A percentile compares a stretch with the other conserved stretches of the same genome.
Conservation (phyloP, 2,888 invertebrate genomes). For the Galerucella pusilla region DNA sequence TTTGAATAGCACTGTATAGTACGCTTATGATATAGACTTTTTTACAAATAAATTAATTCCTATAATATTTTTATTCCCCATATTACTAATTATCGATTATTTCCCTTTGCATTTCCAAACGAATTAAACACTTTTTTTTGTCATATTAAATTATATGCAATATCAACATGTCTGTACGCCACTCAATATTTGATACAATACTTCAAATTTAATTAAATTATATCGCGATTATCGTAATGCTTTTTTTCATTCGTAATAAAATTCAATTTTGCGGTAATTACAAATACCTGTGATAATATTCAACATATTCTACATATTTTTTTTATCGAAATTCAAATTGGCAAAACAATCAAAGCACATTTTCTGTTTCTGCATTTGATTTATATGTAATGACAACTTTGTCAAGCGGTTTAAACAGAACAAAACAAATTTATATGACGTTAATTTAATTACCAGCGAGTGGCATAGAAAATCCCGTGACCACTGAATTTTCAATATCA, state of each 20-base stretch:
- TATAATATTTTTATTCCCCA: too few relatives aligned
- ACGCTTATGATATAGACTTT: too few relatives aligned
- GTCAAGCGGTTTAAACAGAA: constrained; percentile 22
- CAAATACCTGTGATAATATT: not conserved
- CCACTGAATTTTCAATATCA: constrained; percentile 24
- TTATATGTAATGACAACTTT: constrained; percentile 24
- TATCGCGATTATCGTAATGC: not conserved
- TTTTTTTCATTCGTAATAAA: not conserved
- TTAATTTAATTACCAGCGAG: constrained; percentile 27
- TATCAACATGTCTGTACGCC: not conserved
- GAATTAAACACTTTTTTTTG: too few relatives aligned
- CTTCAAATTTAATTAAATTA: not conserved
- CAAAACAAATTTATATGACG: constrained; percentile 32
- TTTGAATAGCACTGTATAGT: too few relatives aligned
- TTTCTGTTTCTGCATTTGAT: constrained; percentile 27
- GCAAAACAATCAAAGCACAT: constrained; percentile 14
- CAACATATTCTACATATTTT: not conserved
- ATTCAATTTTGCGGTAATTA: not conserved
- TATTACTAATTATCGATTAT: too few relatives aligned
- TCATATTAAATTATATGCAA: not conserved
- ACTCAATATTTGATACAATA: not conserved
- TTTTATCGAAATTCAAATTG: constrained; percentile 7
- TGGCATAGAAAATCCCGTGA: constrained; percentile 14
- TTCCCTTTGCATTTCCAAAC: too few relatives aligned
- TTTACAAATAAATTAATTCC: too few relatives aligned